Conservation (phyloP, 2,113 vertebrate species). For the Scalopus aquaticus region DNA sequence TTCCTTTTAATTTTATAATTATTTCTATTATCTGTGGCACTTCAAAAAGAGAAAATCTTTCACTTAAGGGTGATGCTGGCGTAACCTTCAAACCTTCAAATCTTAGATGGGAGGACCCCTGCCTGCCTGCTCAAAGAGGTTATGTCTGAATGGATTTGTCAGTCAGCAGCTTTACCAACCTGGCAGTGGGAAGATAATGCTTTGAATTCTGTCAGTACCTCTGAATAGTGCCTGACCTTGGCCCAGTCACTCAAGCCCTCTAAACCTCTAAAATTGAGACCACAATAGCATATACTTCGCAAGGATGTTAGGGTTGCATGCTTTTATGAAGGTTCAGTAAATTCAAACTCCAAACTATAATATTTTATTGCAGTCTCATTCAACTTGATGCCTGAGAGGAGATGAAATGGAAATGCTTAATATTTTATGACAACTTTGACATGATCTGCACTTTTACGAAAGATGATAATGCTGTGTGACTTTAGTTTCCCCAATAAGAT, state of each 20-base stretch:
- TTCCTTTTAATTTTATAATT: neutral
- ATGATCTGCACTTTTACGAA: neutral
- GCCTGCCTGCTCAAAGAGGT: neutral
- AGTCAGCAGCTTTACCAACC: neutral
- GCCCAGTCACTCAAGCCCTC: neutral
- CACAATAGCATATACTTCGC: too few relatives aligned
- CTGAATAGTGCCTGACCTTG: neutral
- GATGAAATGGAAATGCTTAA: neutral
- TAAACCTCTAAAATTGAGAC: neutral
- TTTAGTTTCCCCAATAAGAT: neutral
- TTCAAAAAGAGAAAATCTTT: neutral
- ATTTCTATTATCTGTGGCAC: constrained; percentile 14
- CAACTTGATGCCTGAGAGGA: neutral
- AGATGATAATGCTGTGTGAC: neutral
- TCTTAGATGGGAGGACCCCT: neutral
- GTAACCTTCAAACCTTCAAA: neutral
- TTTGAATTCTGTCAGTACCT: neutral
- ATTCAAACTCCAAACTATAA: neutral
- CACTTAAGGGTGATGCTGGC: neutral
- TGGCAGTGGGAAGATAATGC: neutral
- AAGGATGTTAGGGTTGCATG: neutral
- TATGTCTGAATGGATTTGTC: neutral
- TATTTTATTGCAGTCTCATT: neutral
- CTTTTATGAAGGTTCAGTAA: neutral
- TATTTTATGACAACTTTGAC: neutral